Conservation (phyloP, 2,888 invertebrate species). For the Temnothorax ravouxi region DNA sequence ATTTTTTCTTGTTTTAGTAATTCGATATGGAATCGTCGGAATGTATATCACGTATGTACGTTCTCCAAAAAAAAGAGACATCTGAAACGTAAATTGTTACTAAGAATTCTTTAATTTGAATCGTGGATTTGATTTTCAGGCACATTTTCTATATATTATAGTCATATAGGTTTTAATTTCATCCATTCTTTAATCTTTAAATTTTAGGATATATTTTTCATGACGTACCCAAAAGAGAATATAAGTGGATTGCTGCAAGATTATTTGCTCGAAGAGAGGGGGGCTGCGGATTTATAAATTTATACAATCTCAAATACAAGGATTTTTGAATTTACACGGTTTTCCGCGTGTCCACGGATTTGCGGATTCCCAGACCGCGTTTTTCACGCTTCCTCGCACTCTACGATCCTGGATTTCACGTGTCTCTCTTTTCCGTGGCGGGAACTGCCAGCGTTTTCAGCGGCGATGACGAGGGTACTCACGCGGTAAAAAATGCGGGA, state of each 20-base stretch:
- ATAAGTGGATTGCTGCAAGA: too few relatives aligned
- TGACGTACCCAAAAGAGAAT: too few relatives aligned
- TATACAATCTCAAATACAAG: not conserved
- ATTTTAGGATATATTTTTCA: not conserved
- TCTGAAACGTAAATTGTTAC: not conserved
- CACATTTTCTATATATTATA: not conserved
- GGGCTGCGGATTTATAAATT: not conserved
- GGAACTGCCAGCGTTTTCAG: slow-evolving; percentile 16
- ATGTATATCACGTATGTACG: not conserved
- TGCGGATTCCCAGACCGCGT: not conserved
- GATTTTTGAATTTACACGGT: not conserved
- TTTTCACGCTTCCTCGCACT: slow-evolving; percentile 3
- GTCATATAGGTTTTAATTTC: not conserved
- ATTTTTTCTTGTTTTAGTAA: not conserved
- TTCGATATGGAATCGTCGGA: not conserved
- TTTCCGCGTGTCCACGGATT: not conserved
- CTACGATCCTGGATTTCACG: not conserved
- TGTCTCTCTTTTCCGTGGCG: not conserved
- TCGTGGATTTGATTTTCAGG: not conserved
- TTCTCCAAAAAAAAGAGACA: not conserved
- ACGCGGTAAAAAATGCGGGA: slow-evolving; percentile 21
- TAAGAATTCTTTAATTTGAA: not conserved
- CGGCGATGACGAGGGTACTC: slow-evolving; percentile 30
- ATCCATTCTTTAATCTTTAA: not conserved
- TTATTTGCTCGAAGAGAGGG: not conserved